A percentile compares a stretch with the other conserved stretches of the same genome.
Conservation (phyloP, 2,888 invertebrate genomes). For the Drosophila neoperkinsi region DNA sequence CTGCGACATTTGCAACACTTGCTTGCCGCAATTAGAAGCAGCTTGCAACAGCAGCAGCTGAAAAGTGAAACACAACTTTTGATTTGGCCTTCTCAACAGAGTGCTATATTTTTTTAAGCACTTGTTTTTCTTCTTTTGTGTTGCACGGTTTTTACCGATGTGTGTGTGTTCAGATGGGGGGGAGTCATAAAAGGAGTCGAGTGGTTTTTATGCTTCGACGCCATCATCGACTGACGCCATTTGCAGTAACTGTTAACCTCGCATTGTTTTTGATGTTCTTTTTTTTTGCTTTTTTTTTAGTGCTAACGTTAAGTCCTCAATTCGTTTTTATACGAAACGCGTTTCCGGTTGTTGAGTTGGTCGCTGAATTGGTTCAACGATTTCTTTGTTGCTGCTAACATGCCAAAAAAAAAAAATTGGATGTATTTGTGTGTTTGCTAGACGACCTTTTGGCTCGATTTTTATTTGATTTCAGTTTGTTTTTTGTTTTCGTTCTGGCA, state of each 20-base stretch:
- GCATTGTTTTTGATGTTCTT: constrained; percentile 41
- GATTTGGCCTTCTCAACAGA: constrained; percentile 6
- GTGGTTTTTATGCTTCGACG: constrained; percentile 77
- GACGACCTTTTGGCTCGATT: constrained; percentile 41
- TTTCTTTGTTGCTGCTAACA: constrained; percentile 67
- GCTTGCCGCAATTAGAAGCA: constrained; percentile 62
- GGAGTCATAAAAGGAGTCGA: constrained; percentile 65
- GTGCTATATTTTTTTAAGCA: constrained; percentile 25
- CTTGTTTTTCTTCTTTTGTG: constrained; percentile 36
- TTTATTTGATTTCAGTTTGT: constrained; percentile 59
- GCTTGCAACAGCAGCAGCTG: constrained; percentile 13
- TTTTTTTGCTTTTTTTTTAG: constrained; percentile 67
- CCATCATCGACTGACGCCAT: constrained; percentile 76
- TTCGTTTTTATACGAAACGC: constrained; percentile 81
- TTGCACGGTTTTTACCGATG: constrained; percentile 60
- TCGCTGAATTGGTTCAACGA: constrained; percentile 82
- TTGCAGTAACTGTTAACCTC: constrained; percentile 56
- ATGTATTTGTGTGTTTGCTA: constrained; percentile 8
- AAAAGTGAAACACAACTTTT: constrained; percentile 11
- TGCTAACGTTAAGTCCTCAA: constrained; percentile 77
- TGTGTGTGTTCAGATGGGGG: constrained; percentile 41
- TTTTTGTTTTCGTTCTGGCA: constrained; percentile 37
- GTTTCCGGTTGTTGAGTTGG: constrained; percentile 82
- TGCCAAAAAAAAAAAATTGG: constrained; percentile 5
- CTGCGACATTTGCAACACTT: constrained; percentile 44